phyloP scores from a whole-genome alignment of 2,797 vertebrate genomes.

The Serranus cabrilla region DNA sequence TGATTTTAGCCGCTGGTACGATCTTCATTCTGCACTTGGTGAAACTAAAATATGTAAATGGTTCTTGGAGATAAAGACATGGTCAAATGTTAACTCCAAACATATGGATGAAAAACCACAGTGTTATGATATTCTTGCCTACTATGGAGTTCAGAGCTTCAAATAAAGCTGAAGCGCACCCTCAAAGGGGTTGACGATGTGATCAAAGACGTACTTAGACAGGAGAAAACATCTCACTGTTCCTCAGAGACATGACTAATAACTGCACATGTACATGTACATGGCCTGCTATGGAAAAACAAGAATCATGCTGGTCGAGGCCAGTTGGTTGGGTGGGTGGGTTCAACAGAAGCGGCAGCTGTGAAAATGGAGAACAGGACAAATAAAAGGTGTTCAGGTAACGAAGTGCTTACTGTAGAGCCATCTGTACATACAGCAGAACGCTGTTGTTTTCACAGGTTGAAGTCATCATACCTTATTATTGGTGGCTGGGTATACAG shows the following conservation, averaged over 20 bases:
- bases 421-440: constrained; percentile 48
- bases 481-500: constrained; percentile 6
- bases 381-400: constrained; percentile 50
- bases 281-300: constrained; percentile 28
- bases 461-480: constrained; percentile 37
- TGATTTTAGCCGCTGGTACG: background rate
- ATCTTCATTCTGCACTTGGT: background rate
- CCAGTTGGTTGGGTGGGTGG: background rate
- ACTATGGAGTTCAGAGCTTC: constrained; percentile 1
- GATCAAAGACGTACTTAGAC: constrained; percentile 33
- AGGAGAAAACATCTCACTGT: constrained; percentile 11
- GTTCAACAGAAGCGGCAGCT: constrained; percentile 60
- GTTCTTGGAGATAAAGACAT: background rate
- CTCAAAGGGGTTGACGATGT: background rate
- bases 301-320: constrained; percentile 11
- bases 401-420: constrained; percentile 37
- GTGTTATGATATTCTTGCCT: background rate
- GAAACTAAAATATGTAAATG: background rate
- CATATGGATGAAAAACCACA: constrained; percentile 5
- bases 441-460: constrained; percentile 45
- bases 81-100: background rate
- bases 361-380: constrained; percentile 55
- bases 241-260: constrained; percentile 30
- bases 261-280: constrained; percentile 1
- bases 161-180: background rate